Percentiles rank a stretch among this genome's conserved stretches.
These are phyloP conservation scores for Drosophila guanche DNA, from an alignment of 1,140 invertebrate genomes.

Conservation along the genomic window DNA sequence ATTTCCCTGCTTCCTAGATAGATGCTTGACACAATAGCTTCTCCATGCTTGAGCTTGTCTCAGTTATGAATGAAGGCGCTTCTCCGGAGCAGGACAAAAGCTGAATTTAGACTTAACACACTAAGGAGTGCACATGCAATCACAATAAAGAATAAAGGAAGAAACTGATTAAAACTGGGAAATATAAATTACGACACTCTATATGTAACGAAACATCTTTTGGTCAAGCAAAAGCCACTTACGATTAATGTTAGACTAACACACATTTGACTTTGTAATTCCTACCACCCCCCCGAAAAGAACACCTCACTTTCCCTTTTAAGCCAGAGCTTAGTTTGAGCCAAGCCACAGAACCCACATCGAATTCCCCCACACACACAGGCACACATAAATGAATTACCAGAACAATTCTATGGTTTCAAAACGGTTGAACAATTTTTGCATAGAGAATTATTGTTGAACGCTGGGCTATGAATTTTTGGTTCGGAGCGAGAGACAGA, in stretches of 20 bases:
- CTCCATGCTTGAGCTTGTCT: slow-evolving; percentile 12
- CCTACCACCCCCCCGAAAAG: too few species aligned
- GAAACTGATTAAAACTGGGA: too few species aligned
- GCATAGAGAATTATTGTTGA: slow-evolving; percentile 61
- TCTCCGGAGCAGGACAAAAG: slow-evolving; percentile 7
- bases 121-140: slow-evolving; percentile 21
- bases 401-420: slow-evolving; percentile 78
- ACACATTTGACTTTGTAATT: slow-evolving; percentile 10
- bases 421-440: slow-evolving; percentile 77
- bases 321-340: slow-evolving; percentile 60
- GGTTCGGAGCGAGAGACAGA: slow-evolving; percentile 50
- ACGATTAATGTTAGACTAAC: neutral
- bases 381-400: slow-evolving; percentile 43
- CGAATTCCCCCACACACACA: slow-evolving; percentile 38
- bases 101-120: slow-evolving; percentile 21
- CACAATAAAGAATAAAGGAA: neutral
- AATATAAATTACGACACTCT: too few species aligned
- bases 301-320: slow-evolving; percentile 15
- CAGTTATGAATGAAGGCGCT: slow-evolving; percentile 10
- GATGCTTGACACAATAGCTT: too few species aligned
- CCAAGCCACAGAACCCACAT: slow-evolving; percentile 45
- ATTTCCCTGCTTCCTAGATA: neutral
- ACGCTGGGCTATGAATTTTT: slow-evolving; percentile 60
- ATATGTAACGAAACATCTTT: too few species aligned
- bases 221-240: too few species aligned